A percentile compares a stretch with the other conserved stretches of the same genome.
phyloP scores from a whole-genome alignment of 2,888 invertebrate genomes.

The Drosophila colorata region DNA sequence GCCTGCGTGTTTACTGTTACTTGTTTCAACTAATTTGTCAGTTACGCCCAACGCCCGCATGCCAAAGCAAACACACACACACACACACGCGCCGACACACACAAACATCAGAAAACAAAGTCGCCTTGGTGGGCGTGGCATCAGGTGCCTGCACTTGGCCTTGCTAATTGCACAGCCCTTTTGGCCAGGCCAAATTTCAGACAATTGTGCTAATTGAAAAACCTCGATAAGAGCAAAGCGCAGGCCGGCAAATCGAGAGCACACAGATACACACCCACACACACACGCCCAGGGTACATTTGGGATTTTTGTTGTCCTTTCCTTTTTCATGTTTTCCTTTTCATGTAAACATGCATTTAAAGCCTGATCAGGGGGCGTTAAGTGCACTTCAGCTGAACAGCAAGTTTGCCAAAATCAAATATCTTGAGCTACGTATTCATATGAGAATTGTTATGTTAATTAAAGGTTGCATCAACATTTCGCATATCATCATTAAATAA shows the following conservation, averaged over 20 bases:
- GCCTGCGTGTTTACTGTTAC: constrained; percentile 76
- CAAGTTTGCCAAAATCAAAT: neutral
- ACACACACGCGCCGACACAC: neutral
- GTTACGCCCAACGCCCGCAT: constrained; percentile 75
- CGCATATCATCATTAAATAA: no score
- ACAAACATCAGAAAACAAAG: constrained; percentile 5
- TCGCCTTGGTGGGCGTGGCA: constrained; percentile 48
- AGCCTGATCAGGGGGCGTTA: constrained; percentile 1
- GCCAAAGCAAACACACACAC: constrained; percentile 53
- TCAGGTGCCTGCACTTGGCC: constrained; percentile 78
- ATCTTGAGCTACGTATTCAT: no score
- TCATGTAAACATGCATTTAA: constrained; percentile 28
- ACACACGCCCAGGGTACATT: neutral
- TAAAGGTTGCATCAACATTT: no score
- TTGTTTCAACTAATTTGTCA: constrained; percentile 79
- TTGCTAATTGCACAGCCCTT: constrained; percentile 71
- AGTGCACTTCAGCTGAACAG: neutral
- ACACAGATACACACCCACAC: constrained; percentile 1
- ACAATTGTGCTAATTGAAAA: constrained; percentile 79
- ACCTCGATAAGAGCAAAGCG: constrained; percentile 70
- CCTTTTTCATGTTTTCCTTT: constrained; percentile 16
- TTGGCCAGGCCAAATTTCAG: constrained; percentile 72
- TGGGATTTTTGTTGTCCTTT: constrained; percentile 22
- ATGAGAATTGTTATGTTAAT: no score
- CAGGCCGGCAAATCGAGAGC: constrained; percentile 20